Evolutionary conservation across 2,113 vertebrate species (phyloP), one percentile per base, ranked within the genome.

Genomic region (Rana temporaria): DNA sequence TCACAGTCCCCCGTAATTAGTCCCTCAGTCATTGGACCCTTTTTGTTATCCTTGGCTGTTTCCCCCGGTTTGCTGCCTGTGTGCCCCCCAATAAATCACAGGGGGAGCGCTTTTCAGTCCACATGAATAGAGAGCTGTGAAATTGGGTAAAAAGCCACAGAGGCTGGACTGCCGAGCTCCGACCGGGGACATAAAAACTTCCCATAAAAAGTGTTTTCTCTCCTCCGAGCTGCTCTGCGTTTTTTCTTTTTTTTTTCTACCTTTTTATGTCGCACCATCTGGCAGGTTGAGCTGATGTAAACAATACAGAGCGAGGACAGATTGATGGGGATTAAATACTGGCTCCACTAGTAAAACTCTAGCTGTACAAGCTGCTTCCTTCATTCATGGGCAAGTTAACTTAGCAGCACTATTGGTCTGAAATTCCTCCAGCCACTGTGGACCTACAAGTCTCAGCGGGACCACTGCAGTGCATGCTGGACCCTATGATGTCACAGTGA

Each of bases 111-210:
- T 30, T 57, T 19, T 32, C 26, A 18, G 9, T 17, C 53, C 30
- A 6, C 18, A 60, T 60, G 55, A 74, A 74, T 74, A 18, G 55
- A 26, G 17, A 22, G 59, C 55, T 60, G 20, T 71, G 71, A 74
- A 73, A 59, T 60, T 1, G 71, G 34, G 71, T 4, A 73, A 73
- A 57, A 32, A 74, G 24, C 5, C 30, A 3, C 19, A 2, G 22
- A 20, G 52, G 20, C 52, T 16, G 16, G 42, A 1, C 24, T 6
- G 52, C 24, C 24, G 18, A n/a, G 20, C 52, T 14, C 48, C n/a
- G n/a, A 57, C 52, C 20, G 24, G 52, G n/a, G 70, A 17, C 55
- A 60, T 74, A 74, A 71, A 74, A 60, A 55, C 32, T 73, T 59
- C 70, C 30, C 71, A 60, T 60, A 74, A 74, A 48, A 74, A 60